Evolutionary conservation across 1,140 invertebrate genomes (phyloP).

Genomic region (Panonychus citri): DNA sequence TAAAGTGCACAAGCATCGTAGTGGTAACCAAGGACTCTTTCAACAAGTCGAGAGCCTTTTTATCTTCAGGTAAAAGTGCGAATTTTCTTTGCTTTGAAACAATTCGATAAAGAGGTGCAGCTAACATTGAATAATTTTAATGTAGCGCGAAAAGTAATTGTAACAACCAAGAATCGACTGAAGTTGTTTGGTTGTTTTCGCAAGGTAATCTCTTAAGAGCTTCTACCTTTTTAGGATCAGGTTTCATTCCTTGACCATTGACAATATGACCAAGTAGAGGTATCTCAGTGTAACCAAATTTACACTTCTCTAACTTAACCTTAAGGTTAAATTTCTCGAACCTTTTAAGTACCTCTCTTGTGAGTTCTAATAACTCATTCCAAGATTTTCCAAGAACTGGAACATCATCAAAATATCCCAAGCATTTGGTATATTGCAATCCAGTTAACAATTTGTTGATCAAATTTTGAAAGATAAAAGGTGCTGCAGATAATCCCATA

Average conservation of each 20-base stretch:
- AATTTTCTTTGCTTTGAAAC: not conserved
- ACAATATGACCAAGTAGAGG: not conserved
- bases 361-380: not conserved
- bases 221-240: not conserved
- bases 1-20: not conserved
- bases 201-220: not conserved
- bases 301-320: not conserved
- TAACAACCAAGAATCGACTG: constrained; percentile 7
- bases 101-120: constrained; percentile 5
- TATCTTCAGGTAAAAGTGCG: not conserved
- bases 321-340: not conserved
- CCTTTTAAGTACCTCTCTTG: not conserved
- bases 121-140: constrained; percentile 17
- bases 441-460: not conserved
- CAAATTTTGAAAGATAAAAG: not conserved
- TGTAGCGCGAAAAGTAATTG: constrained; percentile 10
- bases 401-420: not conserved
- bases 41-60: not conserved
- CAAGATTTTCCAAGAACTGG: not conserved
- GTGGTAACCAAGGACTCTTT: not conserved
- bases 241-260: not conserved
- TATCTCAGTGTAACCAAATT: not conserved
- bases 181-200: too few species aligned
- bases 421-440: not conserved
- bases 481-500: not conserved